Conservation (phyloP, 2,113 vertebrate species). For the Progne subis region DNA sequence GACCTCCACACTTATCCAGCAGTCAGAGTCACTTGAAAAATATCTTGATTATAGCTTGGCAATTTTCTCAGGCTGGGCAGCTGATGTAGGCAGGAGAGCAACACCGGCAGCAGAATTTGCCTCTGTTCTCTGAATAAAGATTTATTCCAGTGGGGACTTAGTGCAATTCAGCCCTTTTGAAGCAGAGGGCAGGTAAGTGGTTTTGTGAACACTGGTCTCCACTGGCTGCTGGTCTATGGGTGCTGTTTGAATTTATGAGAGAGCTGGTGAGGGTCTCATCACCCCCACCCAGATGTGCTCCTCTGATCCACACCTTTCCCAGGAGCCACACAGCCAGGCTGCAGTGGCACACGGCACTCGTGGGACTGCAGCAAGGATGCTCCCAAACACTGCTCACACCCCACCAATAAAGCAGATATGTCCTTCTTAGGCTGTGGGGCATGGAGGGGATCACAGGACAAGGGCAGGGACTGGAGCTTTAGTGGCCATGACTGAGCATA, state of each 20-base stretch:
- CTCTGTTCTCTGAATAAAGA: not conserved
- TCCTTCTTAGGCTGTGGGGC: fast-evolving
- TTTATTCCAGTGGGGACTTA: not conserved
- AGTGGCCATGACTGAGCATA: not conserved
- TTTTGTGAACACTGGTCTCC: fast-evolving
- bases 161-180: not conserved
- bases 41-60: not conserved
- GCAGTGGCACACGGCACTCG: fast-evolving
- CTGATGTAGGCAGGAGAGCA: not conserved
- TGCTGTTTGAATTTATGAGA: not conserved
- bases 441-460: not conserved
- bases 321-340: not conserved
- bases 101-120: not conserved
- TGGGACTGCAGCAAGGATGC: not conserved
- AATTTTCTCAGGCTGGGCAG: not conserved
- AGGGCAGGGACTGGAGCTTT: not conserved
- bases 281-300: too few relatives aligned
- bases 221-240: not conserved
- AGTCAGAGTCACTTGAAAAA: not conserved
- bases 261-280: not conserved
- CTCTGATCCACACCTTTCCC: not conserved
- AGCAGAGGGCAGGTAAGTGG: not conserved
- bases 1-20: conserved; percentile 1
- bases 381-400: not conserved
- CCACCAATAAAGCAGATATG: not conserved